Base-by-base conservation (phyloP, 2,797 vertebrate species). In the Tragelaphus oryx region DNA sequence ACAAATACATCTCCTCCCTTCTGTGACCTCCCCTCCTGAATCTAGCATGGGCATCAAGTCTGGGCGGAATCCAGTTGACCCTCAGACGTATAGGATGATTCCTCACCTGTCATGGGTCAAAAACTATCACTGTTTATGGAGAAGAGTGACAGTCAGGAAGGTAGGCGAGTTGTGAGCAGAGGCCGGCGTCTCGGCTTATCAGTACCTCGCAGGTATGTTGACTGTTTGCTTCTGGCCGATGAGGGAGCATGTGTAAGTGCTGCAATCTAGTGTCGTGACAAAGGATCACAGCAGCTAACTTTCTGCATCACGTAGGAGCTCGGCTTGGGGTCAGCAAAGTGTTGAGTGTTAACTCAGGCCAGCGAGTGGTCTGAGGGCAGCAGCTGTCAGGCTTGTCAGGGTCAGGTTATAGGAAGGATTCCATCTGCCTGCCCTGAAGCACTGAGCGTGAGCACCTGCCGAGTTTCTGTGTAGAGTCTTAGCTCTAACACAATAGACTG, bases 221-320 rank as follows among this genome's bases (percentile, higher is more conserved):
- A 41, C n/a, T 79, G 28, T 37, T 30, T 33, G 55, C 20, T 41
- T 54, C 17, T 52, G 41, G 14, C 12, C 16, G 5, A 22, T 6
- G 28, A 16, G 8, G 37, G 20, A 62, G 86, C 1, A 0, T 1
- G 11, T 3, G 26, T 3, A 8, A 26, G 33, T 6, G 20, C 9
- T 44, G 2, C 17, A 20, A 50, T 41, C 60, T 22, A 28, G 48
- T 76, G 3, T 90, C 46, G 24, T 68, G 52, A 46, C 33, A 48
- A 85, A 60, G 12, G 33, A 44, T 54, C 46, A 60, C 3, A 44
- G 44, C 17, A 13, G 52, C 44, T 74, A 54, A 33, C 22, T 46
- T 4, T 48, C 28, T 46, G 7, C 54, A 28, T 44, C n/a, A 17
- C 2, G 44, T 22, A 18, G 22, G 28, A 52, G 55, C 71, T 89